Conservation (phyloP, 2,797 vertebrate genomes). For the Sebastes hubbsi region DNA sequence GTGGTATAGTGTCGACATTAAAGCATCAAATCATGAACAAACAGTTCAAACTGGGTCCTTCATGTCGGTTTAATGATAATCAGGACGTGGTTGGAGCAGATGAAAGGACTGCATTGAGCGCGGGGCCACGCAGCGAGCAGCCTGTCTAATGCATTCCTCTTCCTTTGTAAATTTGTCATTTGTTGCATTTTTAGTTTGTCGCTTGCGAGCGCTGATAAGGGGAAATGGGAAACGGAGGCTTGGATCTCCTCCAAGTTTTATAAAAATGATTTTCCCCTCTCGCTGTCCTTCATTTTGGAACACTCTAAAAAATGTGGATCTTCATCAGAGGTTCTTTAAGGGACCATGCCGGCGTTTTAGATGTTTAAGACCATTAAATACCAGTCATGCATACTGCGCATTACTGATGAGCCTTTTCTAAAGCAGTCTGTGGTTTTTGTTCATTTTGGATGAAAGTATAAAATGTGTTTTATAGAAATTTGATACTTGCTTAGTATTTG, state of each 20-base stretch:
- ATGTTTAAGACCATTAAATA: not conserved
- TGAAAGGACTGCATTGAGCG: constrained; percentile 32
- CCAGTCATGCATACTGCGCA: not conserved
- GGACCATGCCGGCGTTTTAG: not conserved
- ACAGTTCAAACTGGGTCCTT: constrained; percentile 48
- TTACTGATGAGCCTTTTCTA: not conserved
- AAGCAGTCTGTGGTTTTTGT: not conserved
- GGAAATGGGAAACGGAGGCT: constrained; percentile 42
- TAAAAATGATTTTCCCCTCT: constrained; percentile 19
- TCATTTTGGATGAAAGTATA: not conserved
- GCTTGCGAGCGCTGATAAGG: constrained; percentile 66
- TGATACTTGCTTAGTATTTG: not conserved
- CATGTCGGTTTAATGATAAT: constrained; percentile 51
- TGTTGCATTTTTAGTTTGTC: constrained; percentile 52
- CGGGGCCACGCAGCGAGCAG: constrained; percentile 30
- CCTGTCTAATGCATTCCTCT: constrained; percentile 40
- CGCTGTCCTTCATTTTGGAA: constrained; percentile 28
- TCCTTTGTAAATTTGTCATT: constrained; percentile 48
- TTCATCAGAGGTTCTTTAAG: constrained; percentile 1
- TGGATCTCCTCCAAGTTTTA: constrained; percentile 40
- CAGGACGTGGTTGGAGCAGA: constrained; percentile 36
- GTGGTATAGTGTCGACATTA: not conserved
- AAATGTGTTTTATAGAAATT: not conserved
- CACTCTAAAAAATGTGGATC: not conserved
- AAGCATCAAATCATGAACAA: constrained; percentile 34